A percentile compares a stretch with the other conserved stretches of the same genome.
Evolutionary conservation across 2,888 invertebrate genomes (phyloP).

Genomic region (Clanis bilineata): DNA sequence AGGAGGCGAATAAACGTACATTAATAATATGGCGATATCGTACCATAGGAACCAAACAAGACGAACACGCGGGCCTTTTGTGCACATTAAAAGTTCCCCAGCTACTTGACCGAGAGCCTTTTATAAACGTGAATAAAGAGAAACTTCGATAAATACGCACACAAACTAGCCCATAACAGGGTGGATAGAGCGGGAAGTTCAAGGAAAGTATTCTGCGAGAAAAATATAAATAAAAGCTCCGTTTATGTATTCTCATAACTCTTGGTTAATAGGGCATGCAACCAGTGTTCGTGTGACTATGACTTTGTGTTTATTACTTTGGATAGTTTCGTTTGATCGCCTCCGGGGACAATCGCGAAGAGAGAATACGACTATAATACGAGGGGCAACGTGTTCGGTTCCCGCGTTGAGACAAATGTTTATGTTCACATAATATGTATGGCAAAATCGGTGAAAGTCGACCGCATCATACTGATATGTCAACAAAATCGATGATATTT

Average conservation of each 20-base stretch:
- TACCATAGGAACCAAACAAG: constrained; percentile 35
- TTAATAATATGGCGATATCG: constrained; percentile 14
- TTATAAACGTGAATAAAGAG: constrained; percentile 30
- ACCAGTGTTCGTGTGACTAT: background rate
- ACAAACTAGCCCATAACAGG: constrained; percentile 29
- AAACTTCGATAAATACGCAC: constrained; percentile 30
- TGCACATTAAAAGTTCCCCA: constrained; percentile 31
- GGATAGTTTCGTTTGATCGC: too few relatives aligned
- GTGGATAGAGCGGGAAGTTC: background rate
- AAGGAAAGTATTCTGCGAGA: too few relatives aligned
- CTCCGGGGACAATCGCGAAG: too few relatives aligned
- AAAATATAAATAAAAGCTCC: background rate
- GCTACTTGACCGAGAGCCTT: constrained; percentile 27
- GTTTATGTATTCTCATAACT: background rate
- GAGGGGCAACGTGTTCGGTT: too few relatives aligned
- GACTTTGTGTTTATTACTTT: too few relatives aligned
- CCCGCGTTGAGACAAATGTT: too few relatives aligned
- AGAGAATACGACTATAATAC: too few relatives aligned
- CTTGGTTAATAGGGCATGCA: background rate
- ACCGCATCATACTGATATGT: too few relatives aligned
- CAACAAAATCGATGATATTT: too few relatives aligned
- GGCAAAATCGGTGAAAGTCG: too few relatives aligned
- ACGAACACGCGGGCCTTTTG: constrained; percentile 37
- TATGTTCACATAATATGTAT: too few relatives aligned
- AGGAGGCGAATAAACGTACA: constrained; percentile 12